Evolutionary conservation across 2,888 invertebrate genomes (phyloP).

Genomic region (Luperina testacea): DNA sequence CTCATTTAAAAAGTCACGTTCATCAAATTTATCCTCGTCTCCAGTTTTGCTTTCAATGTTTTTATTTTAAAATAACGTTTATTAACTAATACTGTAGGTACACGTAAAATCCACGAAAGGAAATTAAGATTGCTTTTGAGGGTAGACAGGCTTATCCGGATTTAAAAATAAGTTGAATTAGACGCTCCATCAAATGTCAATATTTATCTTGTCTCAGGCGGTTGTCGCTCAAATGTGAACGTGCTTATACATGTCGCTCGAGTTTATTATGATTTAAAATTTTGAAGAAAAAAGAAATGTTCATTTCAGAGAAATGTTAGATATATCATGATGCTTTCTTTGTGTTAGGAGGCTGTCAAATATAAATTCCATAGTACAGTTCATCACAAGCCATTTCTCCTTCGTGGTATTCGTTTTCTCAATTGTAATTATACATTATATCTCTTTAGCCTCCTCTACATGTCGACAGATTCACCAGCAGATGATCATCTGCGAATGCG

Average conservation of each 20-base stretch:
- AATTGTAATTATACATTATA: not conserved
- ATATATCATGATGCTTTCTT: not conserved
- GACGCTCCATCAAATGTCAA: slow-evolving; percentile 47
- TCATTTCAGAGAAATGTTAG: slow-evolving; percentile 15
- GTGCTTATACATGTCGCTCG: slow-evolving; percentile 3
- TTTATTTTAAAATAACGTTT: slow-evolving; percentile 15
- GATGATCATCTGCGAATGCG: no score
- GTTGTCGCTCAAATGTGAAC: slow-evolving; percentile 15
- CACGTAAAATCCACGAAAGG: slow-evolving; percentile 21
- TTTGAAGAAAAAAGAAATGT: slow-evolving; percentile 17
- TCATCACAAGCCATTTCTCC: not conserved
- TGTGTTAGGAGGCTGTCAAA: slow-evolving; percentile 2
- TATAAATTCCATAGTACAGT: slow-evolving; percentile 8
- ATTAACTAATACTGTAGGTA: slow-evolving; percentile 15
- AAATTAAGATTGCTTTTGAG: slow-evolving; percentile 48
- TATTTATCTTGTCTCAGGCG: slow-evolving; percentile 38
- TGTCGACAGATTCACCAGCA: no score
- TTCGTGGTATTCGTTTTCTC: not conserved
- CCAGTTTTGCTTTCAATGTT: not conserved
- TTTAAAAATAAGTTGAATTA: slow-evolving; percentile 51
- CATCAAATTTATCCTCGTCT: slow-evolving; percentile 16
- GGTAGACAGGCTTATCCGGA: slow-evolving; percentile 41
- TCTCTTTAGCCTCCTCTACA: not conserved
- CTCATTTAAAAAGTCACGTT: slow-evolving; percentile 2
- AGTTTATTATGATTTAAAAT: slow-evolving; percentile 9